A percentile compares a stretch with the other conserved stretches of the same genome.
These are phyloP conservation scores for Passer domesticus DNA, from an alignment of 2,113 vertebrate species.

Conservation along the genomic window DNA sequence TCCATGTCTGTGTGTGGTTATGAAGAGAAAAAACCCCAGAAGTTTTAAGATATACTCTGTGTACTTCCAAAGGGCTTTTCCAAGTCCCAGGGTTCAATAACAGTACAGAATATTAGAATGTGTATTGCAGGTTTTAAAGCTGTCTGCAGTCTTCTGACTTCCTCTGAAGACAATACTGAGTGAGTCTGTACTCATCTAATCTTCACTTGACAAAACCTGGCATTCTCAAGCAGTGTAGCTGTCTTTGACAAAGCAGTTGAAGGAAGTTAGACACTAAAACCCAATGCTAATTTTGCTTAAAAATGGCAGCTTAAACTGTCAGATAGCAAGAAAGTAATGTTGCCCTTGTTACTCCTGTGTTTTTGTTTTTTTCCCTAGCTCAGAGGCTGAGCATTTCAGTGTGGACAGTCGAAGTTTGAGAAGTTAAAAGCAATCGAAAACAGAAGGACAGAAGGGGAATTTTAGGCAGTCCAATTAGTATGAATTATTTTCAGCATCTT, in stretches of 20 bases:
- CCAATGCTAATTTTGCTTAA: conserved; percentile 17
- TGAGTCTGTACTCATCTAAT: neutral
- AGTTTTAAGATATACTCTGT: neutral
- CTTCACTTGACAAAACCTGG: neutral
- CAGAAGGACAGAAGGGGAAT: conserved; percentile 38
- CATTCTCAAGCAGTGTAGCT: neutral
- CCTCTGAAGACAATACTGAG: neutral
- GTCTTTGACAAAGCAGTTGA: neutral
- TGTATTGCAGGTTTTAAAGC: neutral
- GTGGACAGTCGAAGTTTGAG: conserved; percentile 24
- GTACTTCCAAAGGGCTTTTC: neutral
- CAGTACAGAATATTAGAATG: neutral
- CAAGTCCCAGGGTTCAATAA: neutral
- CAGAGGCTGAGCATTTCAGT: conserved; percentile 29
- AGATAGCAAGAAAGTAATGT: conserved; percentile 23
- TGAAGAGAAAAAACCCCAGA: neutral
- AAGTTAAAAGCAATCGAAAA: conserved; percentile 24
- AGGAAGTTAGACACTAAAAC: conserved; percentile 10
- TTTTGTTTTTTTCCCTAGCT: conserved; percentile 38
- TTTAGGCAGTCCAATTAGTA: conserved; percentile 36
- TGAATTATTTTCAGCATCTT: conserved; percentile 56
- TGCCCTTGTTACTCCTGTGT: conserved; percentile 48
- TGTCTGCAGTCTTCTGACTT: neutral
- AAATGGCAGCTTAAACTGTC: conserved; percentile 38
- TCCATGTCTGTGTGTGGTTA: neutral